phyloP scores from a whole-genome alignment of 2,888 invertebrate genomes.

The Sclerodermus sp. region DNA sequence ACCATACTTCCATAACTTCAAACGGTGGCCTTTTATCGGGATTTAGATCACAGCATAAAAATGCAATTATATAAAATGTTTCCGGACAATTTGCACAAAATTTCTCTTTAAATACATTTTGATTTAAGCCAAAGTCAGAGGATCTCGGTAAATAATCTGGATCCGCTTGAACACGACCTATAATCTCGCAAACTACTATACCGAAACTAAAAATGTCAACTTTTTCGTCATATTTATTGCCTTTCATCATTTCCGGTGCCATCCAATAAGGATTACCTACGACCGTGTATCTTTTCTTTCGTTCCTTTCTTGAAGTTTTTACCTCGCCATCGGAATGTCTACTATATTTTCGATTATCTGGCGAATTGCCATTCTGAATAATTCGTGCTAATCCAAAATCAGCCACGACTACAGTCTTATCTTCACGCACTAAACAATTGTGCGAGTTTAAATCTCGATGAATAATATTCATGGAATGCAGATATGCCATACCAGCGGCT shows the following conservation, averaged over 20 bases:
- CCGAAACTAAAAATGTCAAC: conserved; percentile 96
- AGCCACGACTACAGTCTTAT: conserved; percentile 90
- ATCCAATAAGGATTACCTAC: conserved; percentile 98
- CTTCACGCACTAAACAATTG: conserved; percentile 90
- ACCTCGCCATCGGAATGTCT: conserved; percentile 56
- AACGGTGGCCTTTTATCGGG: conserved; percentile 90
- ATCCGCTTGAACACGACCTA: conserved; percentile 92
- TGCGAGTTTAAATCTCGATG: conserved; percentile 94
- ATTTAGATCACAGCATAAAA: conserved; percentile 86
- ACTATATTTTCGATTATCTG: conserved; percentile 51
- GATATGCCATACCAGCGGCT: conserved; percentile 89
- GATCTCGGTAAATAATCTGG: conserved; percentile 91
- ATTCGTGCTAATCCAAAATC: conserved; percentile 92
- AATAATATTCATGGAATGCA: conserved; percentile 93
- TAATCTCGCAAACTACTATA: conserved; percentile 94
- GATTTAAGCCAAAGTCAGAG: conserved; percentile 89
- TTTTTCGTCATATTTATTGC: conserved; percentile 93
- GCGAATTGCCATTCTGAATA: conserved; percentile 62
- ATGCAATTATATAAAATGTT: conserved; percentile 84
- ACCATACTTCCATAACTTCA: conserved; percentile 87
- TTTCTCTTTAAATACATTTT: conserved; percentile 80
- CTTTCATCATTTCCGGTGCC: conserved; percentile 99
- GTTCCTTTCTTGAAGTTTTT: conserved; percentile 65
- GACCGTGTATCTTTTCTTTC: conserved; percentile 89
- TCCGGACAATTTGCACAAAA: conserved; percentile 85